These are phyloP conservation scores for Amblyornis subalaris DNA, from an alignment of 2,113 vertebrate species.

Conservation along the genomic window DNA sequence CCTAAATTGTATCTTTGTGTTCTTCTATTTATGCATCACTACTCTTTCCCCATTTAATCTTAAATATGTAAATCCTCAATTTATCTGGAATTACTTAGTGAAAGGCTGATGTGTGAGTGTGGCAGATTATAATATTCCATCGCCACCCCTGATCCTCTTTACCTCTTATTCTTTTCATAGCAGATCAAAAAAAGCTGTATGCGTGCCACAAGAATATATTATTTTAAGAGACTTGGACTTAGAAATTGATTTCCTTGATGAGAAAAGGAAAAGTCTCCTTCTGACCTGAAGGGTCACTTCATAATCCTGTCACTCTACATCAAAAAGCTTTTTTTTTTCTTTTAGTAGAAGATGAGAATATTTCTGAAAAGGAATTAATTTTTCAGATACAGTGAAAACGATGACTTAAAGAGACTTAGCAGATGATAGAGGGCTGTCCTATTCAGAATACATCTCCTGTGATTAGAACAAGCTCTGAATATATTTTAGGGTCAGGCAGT, in stretches of 20 bases:
- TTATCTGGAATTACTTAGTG: constrained; percentile 84
- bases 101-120: constrained; percentile 80
- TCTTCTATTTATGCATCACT: constrained; percentile 67
- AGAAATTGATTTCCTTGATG: constrained; percentile 87
- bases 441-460: constrained; percentile 64
- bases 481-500: constrained; percentile 67
- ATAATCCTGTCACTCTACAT: constrained; percentile 77
- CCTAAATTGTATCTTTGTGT: constrained; percentile 62
- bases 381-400: constrained; percentile 73
- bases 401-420: constrained; percentile 73
- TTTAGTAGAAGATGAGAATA: constrained; percentile 76
- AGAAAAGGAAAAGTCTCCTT: constrained; percentile 81
- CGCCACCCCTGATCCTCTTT: constrained; percentile 83
- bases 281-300: constrained; percentile 76
- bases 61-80: constrained; percentile 87
- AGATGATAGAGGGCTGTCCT: constrained; percentile 60
- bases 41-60: constrained; percentile 76
- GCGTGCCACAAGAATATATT: constrained; percentile 79
- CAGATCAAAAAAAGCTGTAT: constrained; percentile 76
- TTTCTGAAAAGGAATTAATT: constrained; percentile 84
- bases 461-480: constrained; percentile 71
- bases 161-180: constrained; percentile 82
- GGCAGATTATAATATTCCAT: constrained; percentile 82
- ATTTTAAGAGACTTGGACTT: constrained; percentile 83
- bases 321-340: constrained; percentile 65